Evolutionary conservation across 2,113 vertebrate genomes (phyloP).

Genomic region (Neolamprologus hecqui): DNA sequence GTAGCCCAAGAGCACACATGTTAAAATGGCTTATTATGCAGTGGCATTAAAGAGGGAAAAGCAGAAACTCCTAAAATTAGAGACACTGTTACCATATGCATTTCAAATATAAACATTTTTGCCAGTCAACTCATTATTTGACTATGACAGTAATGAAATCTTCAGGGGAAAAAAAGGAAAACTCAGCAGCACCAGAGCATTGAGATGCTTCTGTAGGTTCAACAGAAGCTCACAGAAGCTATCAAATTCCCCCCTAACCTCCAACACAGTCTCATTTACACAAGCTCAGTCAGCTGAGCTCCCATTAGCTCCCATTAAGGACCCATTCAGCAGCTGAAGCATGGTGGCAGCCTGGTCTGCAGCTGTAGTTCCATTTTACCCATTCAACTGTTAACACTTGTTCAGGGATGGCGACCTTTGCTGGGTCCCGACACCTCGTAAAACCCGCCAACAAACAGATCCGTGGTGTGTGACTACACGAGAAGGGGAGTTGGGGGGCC

Average conservation of each 20-base stretch:
- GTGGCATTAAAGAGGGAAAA: not conserved
- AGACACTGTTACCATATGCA: not conserved
- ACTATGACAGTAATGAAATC: not conserved
- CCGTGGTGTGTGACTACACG: not conserved
- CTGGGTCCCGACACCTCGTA: not conserved
- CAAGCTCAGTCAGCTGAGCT: not conserved
- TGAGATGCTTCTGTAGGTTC: not conserved
- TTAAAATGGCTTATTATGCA: not conserved
- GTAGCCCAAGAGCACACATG: not conserved
- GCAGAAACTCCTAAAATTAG: not conserved
- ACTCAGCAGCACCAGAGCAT: not conserved
- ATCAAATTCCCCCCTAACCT: not conserved
- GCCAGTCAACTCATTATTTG: not conserved
- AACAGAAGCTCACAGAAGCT: not conserved
- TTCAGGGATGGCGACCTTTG: not conserved
- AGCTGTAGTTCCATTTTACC: not conserved
- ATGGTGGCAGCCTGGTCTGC: not conserved
- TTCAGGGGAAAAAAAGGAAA: accelerated
- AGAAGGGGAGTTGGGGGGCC: not conserved
- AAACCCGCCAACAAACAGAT: not conserved
- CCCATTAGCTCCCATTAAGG: not conserved
- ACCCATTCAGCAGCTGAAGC: not conserved
- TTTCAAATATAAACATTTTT: not conserved
- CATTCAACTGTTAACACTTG: not conserved
- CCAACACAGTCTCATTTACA: not conserved